Evolutionary conservation across 2,888 invertebrate genomes (phyloP).

Genomic region (Leucophora obtusa): DNA sequence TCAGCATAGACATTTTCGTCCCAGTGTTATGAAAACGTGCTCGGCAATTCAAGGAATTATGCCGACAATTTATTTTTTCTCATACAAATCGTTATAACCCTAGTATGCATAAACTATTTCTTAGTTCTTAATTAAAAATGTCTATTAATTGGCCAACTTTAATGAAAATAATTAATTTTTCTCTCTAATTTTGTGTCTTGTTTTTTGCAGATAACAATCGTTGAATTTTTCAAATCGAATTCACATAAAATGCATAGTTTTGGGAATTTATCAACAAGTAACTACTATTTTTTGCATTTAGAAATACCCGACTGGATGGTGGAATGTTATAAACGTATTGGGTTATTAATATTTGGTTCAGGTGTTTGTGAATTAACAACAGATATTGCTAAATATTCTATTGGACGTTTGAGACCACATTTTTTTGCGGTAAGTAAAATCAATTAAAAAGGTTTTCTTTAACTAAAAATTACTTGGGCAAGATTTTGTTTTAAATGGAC

Average conservation of each 20-base stretch:
- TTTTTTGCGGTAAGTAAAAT: conserved; percentile 85
- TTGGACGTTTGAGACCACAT: conserved; percentile 95
- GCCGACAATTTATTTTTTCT: too few species aligned
- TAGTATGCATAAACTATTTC: too few species aligned
- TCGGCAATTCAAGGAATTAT: too few species aligned
- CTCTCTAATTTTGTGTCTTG: neutral
- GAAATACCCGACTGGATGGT: conserved; percentile 85
- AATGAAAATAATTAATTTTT: conserved; percentile 42
- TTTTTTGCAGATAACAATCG: conserved; percentile 83
- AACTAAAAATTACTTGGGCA: too few species aligned
- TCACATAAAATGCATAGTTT: conserved; percentile 64
- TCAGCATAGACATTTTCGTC: too few species aligned
- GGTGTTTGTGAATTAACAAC: conserved; percentile 91
- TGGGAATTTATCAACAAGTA: conserved; percentile 73
- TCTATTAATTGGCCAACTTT: conserved; percentile 5
- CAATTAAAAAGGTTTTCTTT: too few species aligned
- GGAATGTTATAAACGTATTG: conserved; percentile 86
- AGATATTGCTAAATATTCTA: conserved; percentile 94
- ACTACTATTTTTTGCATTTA: conserved; percentile 80
- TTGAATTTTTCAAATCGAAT: conserved; percentile 81
- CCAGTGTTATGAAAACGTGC: too few species aligned
- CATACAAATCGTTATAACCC: too few species aligned
- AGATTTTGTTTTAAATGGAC: too few species aligned
- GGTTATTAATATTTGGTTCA: conserved; percentile 92
- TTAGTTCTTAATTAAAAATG: too few species aligned